Evolutionary conservation across 2,888 invertebrate species (phyloP).

Genomic region (Xanthorhoe spadicearia): DNA sequence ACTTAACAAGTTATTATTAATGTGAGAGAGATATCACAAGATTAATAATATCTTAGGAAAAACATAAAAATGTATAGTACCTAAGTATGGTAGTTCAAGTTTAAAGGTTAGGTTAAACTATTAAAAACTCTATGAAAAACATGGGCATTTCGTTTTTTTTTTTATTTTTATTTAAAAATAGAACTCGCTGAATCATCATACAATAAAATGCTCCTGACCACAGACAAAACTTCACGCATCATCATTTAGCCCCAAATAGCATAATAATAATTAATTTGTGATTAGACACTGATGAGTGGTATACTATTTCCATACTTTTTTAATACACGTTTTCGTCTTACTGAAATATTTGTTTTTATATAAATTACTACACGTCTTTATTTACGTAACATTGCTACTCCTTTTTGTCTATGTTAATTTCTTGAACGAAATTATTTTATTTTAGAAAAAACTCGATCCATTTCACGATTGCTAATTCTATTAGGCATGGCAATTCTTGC

Average conservation of each 20-base stretch:
- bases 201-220: too few species aligned
- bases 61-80: not conserved
- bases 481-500: slow-evolving; percentile 20
- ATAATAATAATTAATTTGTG: too few species aligned
- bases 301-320: too few species aligned
- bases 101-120: too few species aligned
- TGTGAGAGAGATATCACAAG: not conserved
- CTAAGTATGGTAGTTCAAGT: not conserved
- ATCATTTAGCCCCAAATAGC: too few species aligned
- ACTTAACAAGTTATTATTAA: not conserved
- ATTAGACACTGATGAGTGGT: too few species aligned
- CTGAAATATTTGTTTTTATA: not conserved
- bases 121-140: too few species aligned
- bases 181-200: too few species aligned
- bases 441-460: not conserved
- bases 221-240: too few species aligned
- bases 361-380: too few species aligned
- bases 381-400: not conserved
- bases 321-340: not conserved
- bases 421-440: not conserved
- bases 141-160: too few species aligned
- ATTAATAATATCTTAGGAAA: not conserved
- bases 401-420: not conserved
- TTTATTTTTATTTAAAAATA: too few species aligned
- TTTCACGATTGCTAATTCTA: slow-evolving; percentile 10